Evolutionary conservation across 1,140 invertebrate species (phyloP), one percentile per base, ranked within the genome.

Genomic region (Zeugodacus cucurbitae): DNA sequence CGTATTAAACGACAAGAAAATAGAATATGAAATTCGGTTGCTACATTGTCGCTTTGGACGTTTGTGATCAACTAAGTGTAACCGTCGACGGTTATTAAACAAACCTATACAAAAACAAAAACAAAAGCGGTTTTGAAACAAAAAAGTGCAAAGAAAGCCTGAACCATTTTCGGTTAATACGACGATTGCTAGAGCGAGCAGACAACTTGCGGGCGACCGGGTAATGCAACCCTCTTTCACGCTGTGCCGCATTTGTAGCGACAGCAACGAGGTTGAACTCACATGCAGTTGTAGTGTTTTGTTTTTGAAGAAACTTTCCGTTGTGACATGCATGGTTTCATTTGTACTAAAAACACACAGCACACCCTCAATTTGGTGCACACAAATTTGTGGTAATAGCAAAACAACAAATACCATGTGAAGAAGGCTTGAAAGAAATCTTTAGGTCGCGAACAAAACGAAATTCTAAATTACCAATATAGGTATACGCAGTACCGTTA

Each of bases 11-110:
- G 70, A 20, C 70, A n/a, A 41, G 20, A 34, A 34, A 41, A 41
- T 41, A 74, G 70, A 74, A 41, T 74, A 74, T 29, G 70, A 44
- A 74, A 74, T 3, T 70, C 4, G 59, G 29, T 70, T 32, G 11
- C 32, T 34, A 37, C 32, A 26, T 62, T 26, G 59, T 62, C 64
- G 29, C 64, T 34, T 34, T 37, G 34, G 5, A 7, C 29, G n/a
- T 74, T 74, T 44, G 70, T 74, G 37, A 41, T 74, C 70, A 74
- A n/a, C 70, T 74, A 74, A 74, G 70, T 74, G 70, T 74, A 74
- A 74, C 70, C 70, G 70, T 74, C 70, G 70, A 41, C 70, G 32
- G 70, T 74, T 74, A 44, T 74, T 74, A 74, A 74, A 10, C 70
- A 74, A 67, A 67, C 26, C 32, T 34, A 67, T 34, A 64, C n/a